phyloP scores from a whole-genome alignment of 2,888 invertebrate species.

The Drosophila infuscata region DNA sequence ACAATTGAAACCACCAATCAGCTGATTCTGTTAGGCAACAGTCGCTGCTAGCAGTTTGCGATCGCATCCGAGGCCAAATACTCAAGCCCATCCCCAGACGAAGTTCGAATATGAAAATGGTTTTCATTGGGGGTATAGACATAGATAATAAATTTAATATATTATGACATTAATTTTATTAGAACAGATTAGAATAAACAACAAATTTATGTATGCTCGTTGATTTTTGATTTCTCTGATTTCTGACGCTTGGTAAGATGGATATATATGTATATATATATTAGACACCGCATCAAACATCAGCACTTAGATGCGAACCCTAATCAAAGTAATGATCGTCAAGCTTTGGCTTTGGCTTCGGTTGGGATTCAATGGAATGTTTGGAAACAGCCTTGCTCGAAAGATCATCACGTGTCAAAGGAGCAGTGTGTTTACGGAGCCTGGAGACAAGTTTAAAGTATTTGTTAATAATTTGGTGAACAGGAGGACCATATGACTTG shows the following conservation, averaged over 20 bases:
- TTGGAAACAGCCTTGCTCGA: neutral
- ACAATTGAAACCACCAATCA: slow-evolving; percentile 1
- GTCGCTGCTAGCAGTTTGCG: slow-evolving; percentile 10
- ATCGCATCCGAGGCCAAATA: neutral
- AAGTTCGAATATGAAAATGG: neutral
- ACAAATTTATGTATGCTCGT: neutral
- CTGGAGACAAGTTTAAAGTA: slow-evolving; percentile 32
- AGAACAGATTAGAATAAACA: neutral
- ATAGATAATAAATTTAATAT: neutral
- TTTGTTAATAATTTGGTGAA: slow-evolving; percentile 23
- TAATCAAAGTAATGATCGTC: slow-evolving; percentile 26
- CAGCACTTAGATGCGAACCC: neutral
- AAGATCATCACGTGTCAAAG: neutral
- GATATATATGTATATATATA: too few species aligned
- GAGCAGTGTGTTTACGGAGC: slow-evolving; percentile 15
- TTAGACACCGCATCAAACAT: neutral
- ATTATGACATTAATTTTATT: neutral
- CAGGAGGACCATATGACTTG: neutral
- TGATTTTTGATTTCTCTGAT: neutral
- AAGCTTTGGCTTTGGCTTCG: slow-evolving; percentile 1
- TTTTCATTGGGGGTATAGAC: neutral
- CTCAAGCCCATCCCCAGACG: neutral
- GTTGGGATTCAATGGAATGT: neutral
- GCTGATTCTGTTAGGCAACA: slow-evolving; percentile 12
- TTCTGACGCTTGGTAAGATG: neutral